Evolutionary conservation across 2,113 vertebrate genomes (phyloP).

Genomic region (Scomber colias): DNA sequence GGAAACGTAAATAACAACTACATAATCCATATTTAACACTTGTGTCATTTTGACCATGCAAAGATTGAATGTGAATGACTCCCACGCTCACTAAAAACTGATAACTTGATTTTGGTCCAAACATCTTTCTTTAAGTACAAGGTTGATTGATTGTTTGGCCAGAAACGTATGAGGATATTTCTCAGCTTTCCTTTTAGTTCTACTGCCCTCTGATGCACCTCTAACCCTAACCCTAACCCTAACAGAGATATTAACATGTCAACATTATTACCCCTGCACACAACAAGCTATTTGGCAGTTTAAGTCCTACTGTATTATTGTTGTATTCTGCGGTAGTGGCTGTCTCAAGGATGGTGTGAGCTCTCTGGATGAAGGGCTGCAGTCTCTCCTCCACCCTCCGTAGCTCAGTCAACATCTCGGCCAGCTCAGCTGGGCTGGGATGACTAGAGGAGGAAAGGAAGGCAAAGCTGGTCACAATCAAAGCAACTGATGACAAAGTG

Average conservation of each 20-base stretch:
- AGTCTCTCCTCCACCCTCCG: slow-evolving; percentile 89
- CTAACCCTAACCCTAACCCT: background rate
- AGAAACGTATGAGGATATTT: background rate
- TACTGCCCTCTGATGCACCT: background rate
- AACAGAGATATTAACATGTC: background rate
- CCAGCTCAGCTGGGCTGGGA: slow-evolving; percentile 89
- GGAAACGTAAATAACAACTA: background rate
- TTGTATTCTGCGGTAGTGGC: slow-evolving; percentile 90
- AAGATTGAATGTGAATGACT: too few relatives aligned
- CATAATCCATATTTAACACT: background rate
- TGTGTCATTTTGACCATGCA: background rate
- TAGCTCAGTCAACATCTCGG: slow-evolving; percentile 90
- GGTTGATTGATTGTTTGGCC: background rate
- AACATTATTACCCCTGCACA: too few relatives aligned
- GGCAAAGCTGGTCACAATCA: background rate
- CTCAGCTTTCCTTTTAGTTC: background rate
- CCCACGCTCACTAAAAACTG: too few relatives aligned
- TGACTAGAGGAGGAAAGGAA: slow-evolving; percentile 78
- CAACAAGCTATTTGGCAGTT: background rate
- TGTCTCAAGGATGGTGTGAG: slow-evolving; percentile 88
- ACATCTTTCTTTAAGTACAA: background rate
- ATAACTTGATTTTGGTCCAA: too few relatives aligned
- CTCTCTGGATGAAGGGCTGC: slow-evolving; percentile 91
- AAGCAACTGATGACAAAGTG: background rate
- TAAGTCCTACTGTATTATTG: slow-evolving; percentile 88